Evolutionary conservation across 2,797 vertebrate genomes (phyloP).

Genomic region (Phrynocephalus vlangalii): DNA sequence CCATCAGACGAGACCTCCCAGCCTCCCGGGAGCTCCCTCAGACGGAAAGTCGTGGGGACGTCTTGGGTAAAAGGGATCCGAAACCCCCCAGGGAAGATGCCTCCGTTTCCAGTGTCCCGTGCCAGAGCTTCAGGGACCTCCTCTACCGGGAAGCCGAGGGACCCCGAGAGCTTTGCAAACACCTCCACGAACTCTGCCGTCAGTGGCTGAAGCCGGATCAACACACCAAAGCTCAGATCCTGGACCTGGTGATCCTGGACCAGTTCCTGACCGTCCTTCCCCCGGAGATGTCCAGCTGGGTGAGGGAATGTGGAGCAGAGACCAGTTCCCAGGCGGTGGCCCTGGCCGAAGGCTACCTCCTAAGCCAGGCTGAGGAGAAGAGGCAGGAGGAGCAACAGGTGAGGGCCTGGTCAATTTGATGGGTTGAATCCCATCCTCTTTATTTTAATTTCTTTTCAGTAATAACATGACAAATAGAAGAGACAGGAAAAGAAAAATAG

Average conservation of each 20-base stretch:
- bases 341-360: background rate
- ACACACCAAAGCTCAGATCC: background rate
- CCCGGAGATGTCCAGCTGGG: background rate
- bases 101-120: background rate
- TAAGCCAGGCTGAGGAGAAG: background rate
- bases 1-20: background rate
- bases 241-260: constrained; percentile 2
- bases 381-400: background rate
- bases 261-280: background rate
- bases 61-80: background rate
- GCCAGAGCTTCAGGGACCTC: background rate
- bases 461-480: too few relatives aligned
- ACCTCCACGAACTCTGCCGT: background rate
- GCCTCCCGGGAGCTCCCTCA: background rate
- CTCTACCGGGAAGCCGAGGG: background rate
- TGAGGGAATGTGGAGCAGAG: background rate
- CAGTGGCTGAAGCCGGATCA: background rate
- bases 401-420: background rate
- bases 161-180: background rate
- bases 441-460: too few relatives aligned
- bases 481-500: too few relatives aligned
- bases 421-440: background rate
- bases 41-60: background rate
- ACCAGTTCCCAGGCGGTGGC: background rate
- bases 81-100: background rate